Percentiles rank a stretch among this genome's conserved stretches.
These are phyloP conservation scores for Poeciliopsis turneri DNA, from an alignment of 2,797 vertebrate genomes.

Conservation along the genomic window DNA sequence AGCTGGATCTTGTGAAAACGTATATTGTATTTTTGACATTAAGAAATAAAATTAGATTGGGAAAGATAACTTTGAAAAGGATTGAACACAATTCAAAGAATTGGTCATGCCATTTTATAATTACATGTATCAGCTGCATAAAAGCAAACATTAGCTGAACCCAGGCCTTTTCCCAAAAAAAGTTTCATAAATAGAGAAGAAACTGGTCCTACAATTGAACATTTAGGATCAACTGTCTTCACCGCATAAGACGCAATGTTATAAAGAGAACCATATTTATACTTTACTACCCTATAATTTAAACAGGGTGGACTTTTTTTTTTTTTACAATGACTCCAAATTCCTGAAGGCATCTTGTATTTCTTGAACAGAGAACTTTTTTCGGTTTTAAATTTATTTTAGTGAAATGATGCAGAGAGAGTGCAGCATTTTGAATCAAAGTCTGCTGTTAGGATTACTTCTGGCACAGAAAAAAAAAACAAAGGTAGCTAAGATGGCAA, in stretches of 20 bases:
- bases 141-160: background rate
- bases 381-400: background rate
- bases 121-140: background rate
- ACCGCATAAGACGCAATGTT: background rate
- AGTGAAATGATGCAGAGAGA: background rate
- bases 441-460: background rate
- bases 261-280: background rate
- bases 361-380: background rate
- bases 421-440: background rate
- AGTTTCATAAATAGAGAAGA: background rate
- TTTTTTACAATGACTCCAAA: background rate
- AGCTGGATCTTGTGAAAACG: background rate
- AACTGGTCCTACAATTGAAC: background rate
- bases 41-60: background rate
- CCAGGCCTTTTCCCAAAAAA: background rate
- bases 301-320: background rate
- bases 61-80: background rate
- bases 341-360: background rate
- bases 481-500: background rate
- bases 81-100: background rate
- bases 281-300: background rate
- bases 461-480: background rate
- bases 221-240: background rate
- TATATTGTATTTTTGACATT: background rate
- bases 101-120: background rate